phyloP scores from a whole-genome alignment of 2,888 invertebrate species.

The Microplitis deprimator region DNA sequence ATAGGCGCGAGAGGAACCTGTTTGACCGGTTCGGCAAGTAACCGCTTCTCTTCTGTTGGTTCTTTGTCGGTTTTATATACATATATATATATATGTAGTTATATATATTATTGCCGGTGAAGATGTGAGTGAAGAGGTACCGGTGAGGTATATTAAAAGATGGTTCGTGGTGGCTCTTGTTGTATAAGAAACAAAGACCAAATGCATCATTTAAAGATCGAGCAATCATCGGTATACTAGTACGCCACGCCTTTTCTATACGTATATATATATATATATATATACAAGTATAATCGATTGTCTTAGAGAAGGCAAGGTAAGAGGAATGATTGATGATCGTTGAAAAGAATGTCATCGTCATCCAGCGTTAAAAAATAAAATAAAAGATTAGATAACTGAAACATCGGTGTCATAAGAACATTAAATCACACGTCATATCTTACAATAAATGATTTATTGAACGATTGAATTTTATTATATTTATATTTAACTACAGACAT shows the following conservation, averaged over 20 bases:
- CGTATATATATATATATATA: too few species aligned
- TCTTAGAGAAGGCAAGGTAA: background rate
- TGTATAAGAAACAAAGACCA: too few species aligned
- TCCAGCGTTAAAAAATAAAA: background rate
- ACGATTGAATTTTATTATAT: background rate
- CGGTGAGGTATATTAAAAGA: conserved; percentile 17
- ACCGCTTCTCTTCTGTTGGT: conserved; percentile 48
- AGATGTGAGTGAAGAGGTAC: conserved; percentile 5
- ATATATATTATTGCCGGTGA: background rate
- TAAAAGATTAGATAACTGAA: conserved; percentile 2
- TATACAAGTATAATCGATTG: too few species aligned
- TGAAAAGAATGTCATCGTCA: conserved; percentile 31
- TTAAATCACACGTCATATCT: background rate
- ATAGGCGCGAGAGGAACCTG: conserved; percentile 62
- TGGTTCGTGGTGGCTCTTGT: background rate
- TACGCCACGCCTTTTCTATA: conserved; percentile 28
- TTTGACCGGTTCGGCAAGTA: conserved; percentile 65
- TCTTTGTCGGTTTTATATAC: conserved; percentile 18
- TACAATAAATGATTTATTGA: background rate
- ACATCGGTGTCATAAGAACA: background rate
- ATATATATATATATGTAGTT: background rate
- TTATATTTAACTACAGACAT: background rate
- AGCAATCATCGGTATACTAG: conserved; percentile 30
- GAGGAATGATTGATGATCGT: conserved; percentile 20
- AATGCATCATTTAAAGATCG: conserved; percentile 25